Evolutionary conservation across 1,140 invertebrate genomes (phyloP), one percentile per base, ranked within the genome.

Genomic region (Zaprionus tsacasi): DNA sequence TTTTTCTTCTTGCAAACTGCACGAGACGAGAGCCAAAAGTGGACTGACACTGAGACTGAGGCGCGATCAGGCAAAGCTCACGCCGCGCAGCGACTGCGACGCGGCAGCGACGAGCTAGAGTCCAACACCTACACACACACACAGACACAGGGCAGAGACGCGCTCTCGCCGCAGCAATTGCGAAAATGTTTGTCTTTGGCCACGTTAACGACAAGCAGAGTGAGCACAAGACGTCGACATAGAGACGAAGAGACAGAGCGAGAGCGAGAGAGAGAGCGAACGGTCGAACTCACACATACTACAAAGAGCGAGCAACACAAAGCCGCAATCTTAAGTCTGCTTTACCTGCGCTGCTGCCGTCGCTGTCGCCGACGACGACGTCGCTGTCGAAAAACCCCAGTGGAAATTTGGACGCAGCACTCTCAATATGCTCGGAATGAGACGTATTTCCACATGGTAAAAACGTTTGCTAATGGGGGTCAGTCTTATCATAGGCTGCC

Each of bases 51-150:
- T 60, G 68, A 63, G 67, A 75, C 79, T 50, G 70, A 66, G 70
- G 58, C 57, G 70, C 82, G 80, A 88, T 82, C 82, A 82, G 83
- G 60, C 85, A 89, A 88, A 88, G 83, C 83, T 88, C 85, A 79
- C 67, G 72, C 69, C 66, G 21, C 27, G 67, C 74, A 27, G 59
- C 48, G 68, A 15, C 68, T 13, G 35, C 52, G 52, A 48, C 58
- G 40, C 40, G 66, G 27, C 67, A n/a, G 35, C 66, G 38, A 45
- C 63, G 67, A 70, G 57, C 33, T 67, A 70, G 69, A 73, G 70
- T 60, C 71, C 74, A 64, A 73, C 70, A 76, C 61, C 61, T 67
- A 72, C 70, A 76, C 69, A 66, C 55, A 60, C 61, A 60, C 61
- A 58, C 58, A 64, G 3, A 56, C 8, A 55, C 11, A 25, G 17